phyloP scores from a whole-genome alignment of 2,797 vertebrate genomes.

The Ctenopoma kingsleyae region DNA sequence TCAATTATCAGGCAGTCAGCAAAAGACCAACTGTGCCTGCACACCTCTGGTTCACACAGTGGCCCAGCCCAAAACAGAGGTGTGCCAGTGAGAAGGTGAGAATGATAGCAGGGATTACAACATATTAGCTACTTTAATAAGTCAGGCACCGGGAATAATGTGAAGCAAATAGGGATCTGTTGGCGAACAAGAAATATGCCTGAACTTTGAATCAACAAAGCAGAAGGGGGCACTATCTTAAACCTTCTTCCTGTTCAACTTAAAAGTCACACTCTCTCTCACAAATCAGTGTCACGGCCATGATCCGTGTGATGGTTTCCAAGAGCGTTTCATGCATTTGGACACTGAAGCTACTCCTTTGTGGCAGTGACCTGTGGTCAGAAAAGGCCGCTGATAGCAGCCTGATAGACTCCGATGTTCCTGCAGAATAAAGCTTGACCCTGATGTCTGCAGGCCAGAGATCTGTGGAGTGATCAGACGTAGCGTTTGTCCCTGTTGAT shows the following conservation, averaged over 20 bases:
- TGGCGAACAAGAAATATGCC: slow-evolving; percentile 54
- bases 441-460: slow-evolving; percentile 63
- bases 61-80: slow-evolving; percentile 84
- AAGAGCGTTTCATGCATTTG: slow-evolving; percentile 30
- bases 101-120: slow-evolving; percentile 92
- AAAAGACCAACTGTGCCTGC: slow-evolving; percentile 87
- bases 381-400: slow-evolving; percentile 26
- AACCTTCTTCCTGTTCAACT: slow-evolving; percentile 19
- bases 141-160: slow-evolving; percentile 58
- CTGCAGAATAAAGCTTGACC: slow-evolving; percentile 69
- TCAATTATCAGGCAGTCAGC: slow-evolving; percentile 97
- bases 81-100: slow-evolving; percentile 89
- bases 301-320: slow-evolving; percentile 9
- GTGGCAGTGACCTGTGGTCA: slow-evolving; percentile 28
- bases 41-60: slow-evolving; percentile 74
- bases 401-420: slow-evolving; percentile 39
- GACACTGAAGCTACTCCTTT: slow-evolving; percentile 18
- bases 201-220: slow-evolving; percentile 70
- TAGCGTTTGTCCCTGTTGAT: slow-evolving; percentile 65
- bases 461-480: slow-evolving; percentile 77
- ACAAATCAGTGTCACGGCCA: slow-evolving; percentile 22
- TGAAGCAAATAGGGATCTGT: slow-evolving; percentile 53
- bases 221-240: slow-evolving; percentile 32
- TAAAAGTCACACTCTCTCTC: slow-evolving; percentile 27
- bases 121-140: slow-evolving; percentile 87